Conservation (phyloP, 1,140 invertebrate genomes). For the Drosophila pachea region DNA sequence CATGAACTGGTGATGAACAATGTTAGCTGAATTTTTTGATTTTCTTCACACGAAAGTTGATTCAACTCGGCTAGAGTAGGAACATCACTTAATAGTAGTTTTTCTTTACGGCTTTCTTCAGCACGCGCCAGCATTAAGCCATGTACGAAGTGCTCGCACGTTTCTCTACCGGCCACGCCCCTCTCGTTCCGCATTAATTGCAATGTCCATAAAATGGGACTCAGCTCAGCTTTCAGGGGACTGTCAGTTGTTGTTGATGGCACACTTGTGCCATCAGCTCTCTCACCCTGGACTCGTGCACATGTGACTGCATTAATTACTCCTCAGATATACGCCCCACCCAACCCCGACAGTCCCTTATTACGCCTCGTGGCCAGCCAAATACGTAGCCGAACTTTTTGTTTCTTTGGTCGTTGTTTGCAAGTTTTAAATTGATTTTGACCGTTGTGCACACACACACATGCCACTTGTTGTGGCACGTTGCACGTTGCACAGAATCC, state of each 20-base stretch:
- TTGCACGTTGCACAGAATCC: conserved; percentile 1
- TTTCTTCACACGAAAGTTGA: too few relatives aligned
- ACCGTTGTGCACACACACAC: not conserved
- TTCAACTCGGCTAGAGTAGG: too few relatives aligned
- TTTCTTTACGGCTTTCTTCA: not conserved
- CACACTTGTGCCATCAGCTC: not conserved
- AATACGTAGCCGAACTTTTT: not conserved
- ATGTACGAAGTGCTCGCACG: not conserved
- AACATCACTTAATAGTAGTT: not conserved
- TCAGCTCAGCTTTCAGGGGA: not conserved
- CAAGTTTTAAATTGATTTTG: conserved; percentile 21
- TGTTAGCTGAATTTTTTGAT: too few relatives aligned
- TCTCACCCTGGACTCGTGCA: conserved; percentile 9
- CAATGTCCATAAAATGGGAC: conserved; percentile 28
- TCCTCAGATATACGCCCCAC: not conserved
- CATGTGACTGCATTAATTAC: conserved; percentile 45
- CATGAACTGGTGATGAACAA: too few relatives aligned
- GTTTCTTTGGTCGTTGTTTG: not conserved
- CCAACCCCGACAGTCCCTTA: not conserved
- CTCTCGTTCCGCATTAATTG: conserved; percentile 25
- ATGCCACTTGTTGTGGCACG: conserved; percentile 37
- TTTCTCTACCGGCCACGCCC: not conserved
- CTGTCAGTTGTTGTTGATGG: not conserved
- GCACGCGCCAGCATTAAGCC: conserved; percentile 7
- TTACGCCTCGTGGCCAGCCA: conserved; percentile 8